Evolutionary conservation across 2,113 vertebrate species (phyloP).

Genomic region (Mellivora capensis): DNA sequence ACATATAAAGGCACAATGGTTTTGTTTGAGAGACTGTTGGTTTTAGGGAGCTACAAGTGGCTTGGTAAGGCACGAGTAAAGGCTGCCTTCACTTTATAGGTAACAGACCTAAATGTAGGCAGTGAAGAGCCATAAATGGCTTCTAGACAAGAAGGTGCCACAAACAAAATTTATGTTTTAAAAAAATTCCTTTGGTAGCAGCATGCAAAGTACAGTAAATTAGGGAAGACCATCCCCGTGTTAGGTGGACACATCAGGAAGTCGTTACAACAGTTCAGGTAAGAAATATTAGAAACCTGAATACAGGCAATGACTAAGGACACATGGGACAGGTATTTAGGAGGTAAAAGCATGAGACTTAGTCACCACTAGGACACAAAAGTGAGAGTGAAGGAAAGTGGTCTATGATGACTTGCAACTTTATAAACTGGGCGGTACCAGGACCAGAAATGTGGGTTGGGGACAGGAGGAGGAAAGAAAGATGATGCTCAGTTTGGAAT

Average conservation of each 20-base stretch:
- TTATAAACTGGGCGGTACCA: background rate
- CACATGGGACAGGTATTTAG: background rate
- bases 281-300: background rate
- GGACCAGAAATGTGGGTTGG: background rate
- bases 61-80: background rate
- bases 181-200: background rate
- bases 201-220: background rate
- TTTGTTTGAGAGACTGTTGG: background rate
- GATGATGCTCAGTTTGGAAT: background rate
- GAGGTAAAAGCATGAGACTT: background rate
- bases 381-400: background rate
- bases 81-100: background rate
- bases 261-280: background rate
- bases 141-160: background rate
- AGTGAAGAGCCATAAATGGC: background rate
- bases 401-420: background rate
- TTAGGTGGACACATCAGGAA: background rate
- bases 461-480: background rate
- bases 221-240: background rate
- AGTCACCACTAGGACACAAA: background rate
- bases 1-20: background rate
- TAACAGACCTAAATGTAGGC: background rate
- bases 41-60: background rate
- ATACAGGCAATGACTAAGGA: background rate
- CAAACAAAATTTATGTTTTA: background rate